Evolutionary conservation across 2,888 invertebrate genomes (phyloP).

Genomic region (Smittia sp.): DNA sequence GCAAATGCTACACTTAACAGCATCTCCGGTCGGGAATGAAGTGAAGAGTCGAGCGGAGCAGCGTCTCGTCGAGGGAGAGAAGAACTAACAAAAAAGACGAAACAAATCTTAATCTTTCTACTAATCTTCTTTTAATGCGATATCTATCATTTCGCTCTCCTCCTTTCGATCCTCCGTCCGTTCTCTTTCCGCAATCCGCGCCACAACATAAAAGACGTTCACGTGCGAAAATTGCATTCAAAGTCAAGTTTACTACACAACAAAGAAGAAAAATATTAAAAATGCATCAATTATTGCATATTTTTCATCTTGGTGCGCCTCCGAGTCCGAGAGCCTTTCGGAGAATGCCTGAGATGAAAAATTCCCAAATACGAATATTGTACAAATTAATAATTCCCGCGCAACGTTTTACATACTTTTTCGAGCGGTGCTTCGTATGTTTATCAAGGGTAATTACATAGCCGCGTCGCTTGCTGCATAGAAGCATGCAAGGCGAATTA

Average conservation of each 20-base stretch:
- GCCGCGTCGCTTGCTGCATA: not conserved
- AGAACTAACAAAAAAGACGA: slow-evolving; percentile 38
- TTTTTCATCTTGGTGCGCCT: slow-evolving; percentile 31
- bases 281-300: slow-evolving; percentile 40
- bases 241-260: slow-evolving; percentile 18
- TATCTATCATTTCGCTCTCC: slow-evolving; percentile 38
- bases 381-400: slow-evolving; percentile 32
- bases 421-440: not conserved
- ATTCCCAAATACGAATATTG: slow-evolving; percentile 3
- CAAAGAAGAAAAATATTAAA: slow-evolving; percentile 32
- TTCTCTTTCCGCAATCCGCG: not conserved
- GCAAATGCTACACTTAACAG: slow-evolving; percentile 20
- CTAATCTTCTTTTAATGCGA: slow-evolving; percentile 41
- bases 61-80: not conserved
- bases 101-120: slow-evolving; percentile 40
- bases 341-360: not conserved
- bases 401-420: not conserved
- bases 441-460: not conserved
- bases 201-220: slow-evolving; percentile 25
- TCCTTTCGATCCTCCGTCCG: not conserved
- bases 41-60: not conserved
- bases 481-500: not conserved
- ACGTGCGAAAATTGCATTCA: slow-evolving; percentile 40
- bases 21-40: not conserved
- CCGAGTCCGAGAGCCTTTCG: no score